These are phyloP conservation scores for Lethrus apterus DNA, from an alignment of 1,140 invertebrate species.

Conservation along the genomic window DNA sequence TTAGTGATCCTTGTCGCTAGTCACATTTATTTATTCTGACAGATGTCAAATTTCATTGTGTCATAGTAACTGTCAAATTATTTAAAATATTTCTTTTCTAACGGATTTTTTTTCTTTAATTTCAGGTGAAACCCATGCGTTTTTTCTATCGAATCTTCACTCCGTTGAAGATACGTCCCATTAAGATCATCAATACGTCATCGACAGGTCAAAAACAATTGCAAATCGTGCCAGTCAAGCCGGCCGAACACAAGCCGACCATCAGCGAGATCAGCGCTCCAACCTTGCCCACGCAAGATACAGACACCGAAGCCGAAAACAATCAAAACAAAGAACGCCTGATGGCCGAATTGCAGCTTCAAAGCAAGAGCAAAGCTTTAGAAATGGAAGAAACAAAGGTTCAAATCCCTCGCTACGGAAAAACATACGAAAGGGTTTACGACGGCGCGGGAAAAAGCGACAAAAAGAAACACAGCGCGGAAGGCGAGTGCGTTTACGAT, in stretches of 20 bases:
- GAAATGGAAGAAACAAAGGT: background rate
- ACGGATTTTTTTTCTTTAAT: conserved; percentile 26
- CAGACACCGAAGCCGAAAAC: conserved; percentile 17
- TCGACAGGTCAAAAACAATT: conserved; percentile 33
- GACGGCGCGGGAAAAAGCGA: conserved; percentile 2
- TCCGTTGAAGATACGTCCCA: conserved; percentile 36
- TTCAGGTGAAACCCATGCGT: conserved; percentile 53
- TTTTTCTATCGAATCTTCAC: conserved; percentile 53
- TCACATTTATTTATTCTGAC: too few relatives aligned
- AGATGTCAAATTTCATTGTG: too few relatives aligned
- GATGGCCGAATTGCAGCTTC: conserved; percentile 32
- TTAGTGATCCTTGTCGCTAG: too few relatives aligned
- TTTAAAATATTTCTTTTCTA: too few relatives aligned
- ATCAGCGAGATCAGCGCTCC: conserved; percentile 13
- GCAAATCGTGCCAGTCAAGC: conserved; percentile 35
- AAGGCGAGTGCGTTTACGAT: conserved; percentile 32
- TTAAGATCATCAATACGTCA: conserved; percentile 35
- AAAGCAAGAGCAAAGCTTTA: conserved; percentile 30
- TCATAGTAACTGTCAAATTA: too few relatives aligned
- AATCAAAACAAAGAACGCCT: conserved; percentile 30
- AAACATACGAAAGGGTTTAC: background rate
- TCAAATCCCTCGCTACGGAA: background rate
- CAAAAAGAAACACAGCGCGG: conserved; percentile 5
- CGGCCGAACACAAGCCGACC: conserved; percentile 11
- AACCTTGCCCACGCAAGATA: conserved; percentile 4